Conservation (phyloP, 1,140 invertebrate species). For the Propsilocerus akamusi region DNA sequence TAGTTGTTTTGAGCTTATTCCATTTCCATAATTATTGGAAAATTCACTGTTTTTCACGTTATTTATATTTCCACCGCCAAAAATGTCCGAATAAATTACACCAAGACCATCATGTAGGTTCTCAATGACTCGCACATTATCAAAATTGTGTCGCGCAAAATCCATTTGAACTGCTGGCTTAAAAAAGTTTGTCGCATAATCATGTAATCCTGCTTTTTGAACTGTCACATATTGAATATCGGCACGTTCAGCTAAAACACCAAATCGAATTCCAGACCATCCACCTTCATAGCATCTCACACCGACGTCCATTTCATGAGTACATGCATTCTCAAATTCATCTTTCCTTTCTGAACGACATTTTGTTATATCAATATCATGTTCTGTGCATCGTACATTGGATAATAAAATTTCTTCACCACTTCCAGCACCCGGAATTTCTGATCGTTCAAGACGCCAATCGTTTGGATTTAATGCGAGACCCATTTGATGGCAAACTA, state of each 20-base stretch:
- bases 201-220: slow-evolving; percentile 82
- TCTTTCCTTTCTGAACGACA: slow-evolving; percentile 56
- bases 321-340: slow-evolving; percentile 80
- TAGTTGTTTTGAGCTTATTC: slow-evolving; percentile 73
- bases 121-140: slow-evolving; percentile 58
- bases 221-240: slow-evolving; percentile 77
- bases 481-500: slow-evolving; percentile 92
- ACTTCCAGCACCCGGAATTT: slow-evolving; percentile 59
- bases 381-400: slow-evolving; percentile 77
- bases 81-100: slow-evolving; percentile 75
- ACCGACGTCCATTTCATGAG: slow-evolving; percentile 71
- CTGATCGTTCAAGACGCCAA: slow-evolving; percentile 64
- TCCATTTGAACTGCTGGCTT: slow-evolving; percentile 91
- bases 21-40: slow-evolving; percentile 66
- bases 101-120: slow-evolving; percentile 80
- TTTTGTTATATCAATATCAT: slow-evolving; percentile 80
- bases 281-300: slow-evolving; percentile 73
- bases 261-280: slow-evolving; percentile 83
- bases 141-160: slow-evolving; percentile 80
- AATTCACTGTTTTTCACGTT: slow-evolving; percentile 79
- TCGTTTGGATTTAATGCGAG: slow-evolving; percentile 81
- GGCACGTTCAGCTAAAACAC: slow-evolving; percentile 66
- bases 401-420: slow-evolving; percentile 60
- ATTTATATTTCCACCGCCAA: slow-evolving; percentile 66
- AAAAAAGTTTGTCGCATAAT: slow-evolving; percentile 78